These are phyloP conservation scores for Zelleria hepariella DNA, from an alignment of 2,888 invertebrate genomes.

Conservation along the genomic window DNA sequence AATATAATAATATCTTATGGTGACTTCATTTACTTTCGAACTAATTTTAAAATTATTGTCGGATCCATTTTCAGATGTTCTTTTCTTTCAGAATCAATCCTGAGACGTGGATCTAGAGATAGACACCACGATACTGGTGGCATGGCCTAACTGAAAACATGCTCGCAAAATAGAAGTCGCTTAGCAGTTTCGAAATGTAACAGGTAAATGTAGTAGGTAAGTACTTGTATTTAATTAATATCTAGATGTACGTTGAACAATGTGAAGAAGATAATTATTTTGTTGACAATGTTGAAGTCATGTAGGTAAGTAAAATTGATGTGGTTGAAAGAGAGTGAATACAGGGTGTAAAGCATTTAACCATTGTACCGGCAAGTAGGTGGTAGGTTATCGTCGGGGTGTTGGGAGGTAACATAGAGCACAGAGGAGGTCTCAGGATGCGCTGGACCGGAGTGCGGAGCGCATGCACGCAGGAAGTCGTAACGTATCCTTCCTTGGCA, in stretches of 20 bases:
- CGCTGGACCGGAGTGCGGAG: constrained; percentile 9
- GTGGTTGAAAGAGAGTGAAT: background rate
- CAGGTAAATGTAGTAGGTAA: too few species aligned
- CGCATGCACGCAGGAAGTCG: constrained; percentile 47
- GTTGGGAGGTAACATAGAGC: background rate
- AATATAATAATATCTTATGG: too few species aligned
- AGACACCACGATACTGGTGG: too few species aligned
- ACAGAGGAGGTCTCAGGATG: background rate
- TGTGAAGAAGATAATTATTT: background rate
- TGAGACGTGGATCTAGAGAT: too few species aligned
- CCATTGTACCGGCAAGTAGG: background rate
- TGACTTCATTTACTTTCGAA: too few species aligned
- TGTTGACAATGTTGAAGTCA: background rate
- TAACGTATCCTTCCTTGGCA: constrained; percentile 25
- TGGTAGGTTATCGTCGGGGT: background rate
- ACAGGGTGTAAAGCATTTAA: background rate
- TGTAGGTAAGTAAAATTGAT: background rate
- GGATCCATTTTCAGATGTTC: too few species aligned
- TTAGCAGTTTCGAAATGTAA: too few species aligned
- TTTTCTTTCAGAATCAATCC: too few species aligned
- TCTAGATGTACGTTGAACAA: background rate
- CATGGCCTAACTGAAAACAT: background rate
- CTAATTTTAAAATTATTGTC: too few species aligned
- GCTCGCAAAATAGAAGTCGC: too few species aligned
- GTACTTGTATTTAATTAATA: too few species aligned